These are phyloP conservation scores for Lapara coniferarum DNA, from an alignment of 2,888 invertebrate species.

Conservation along the genomic window DNA sequence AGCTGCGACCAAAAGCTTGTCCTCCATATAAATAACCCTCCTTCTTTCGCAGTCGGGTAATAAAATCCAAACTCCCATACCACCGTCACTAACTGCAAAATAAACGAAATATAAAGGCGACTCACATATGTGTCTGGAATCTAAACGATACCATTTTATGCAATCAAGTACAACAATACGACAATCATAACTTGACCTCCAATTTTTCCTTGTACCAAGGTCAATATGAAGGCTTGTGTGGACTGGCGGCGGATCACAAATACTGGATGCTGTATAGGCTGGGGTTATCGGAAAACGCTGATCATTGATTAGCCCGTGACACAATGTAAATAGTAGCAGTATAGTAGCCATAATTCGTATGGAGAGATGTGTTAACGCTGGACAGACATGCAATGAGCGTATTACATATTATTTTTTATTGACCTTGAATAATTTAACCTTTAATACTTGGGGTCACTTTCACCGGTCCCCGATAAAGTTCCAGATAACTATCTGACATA, in stretches of 20 bases:
- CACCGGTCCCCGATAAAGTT: too few relatives aligned
- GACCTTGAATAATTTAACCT: too few relatives aligned
- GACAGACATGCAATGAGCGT: too few relatives aligned
- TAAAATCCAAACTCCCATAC: neutral
- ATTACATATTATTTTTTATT: too few relatives aligned
- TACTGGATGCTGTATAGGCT: neutral
- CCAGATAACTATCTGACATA: too few relatives aligned
- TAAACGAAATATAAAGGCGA: neutral
- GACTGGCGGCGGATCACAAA: neutral
- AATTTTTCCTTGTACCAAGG: neutral
- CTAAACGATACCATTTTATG: neutral
- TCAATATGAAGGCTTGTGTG: neutral
- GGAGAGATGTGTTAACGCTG: too few relatives aligned
- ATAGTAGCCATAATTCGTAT: neutral
- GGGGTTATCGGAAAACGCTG: conserved; percentile 22
- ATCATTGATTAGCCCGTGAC: conserved; percentile 22
- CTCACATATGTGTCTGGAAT: neutral
- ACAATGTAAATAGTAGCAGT: neutral
- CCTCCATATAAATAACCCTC: too few relatives aligned
- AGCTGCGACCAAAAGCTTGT: too few relatives aligned
- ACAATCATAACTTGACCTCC: conserved; percentile 3
- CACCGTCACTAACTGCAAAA: neutral
- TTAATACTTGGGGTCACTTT: too few relatives aligned
- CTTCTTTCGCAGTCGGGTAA: too few relatives aligned
- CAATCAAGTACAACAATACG: neutral